Evolutionary conservation across 2,113 vertebrate species (phyloP), one percentile per base, ranked within the genome.

Genomic region (Oryzias curvinotus): DNA sequence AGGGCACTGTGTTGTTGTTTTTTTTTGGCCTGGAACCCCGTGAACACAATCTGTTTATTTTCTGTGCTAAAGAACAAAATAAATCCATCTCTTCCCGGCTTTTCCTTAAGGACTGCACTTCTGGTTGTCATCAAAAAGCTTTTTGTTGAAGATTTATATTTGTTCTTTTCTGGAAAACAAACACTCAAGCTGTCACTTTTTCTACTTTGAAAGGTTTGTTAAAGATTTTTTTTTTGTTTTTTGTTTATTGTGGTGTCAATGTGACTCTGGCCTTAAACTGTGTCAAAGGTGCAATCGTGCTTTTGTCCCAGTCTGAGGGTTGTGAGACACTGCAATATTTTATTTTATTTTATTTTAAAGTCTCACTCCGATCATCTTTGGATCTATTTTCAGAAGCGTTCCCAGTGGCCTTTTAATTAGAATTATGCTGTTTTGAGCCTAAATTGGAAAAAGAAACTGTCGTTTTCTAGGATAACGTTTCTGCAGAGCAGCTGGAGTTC

Each of bases 231-330:
- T 57, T 12, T 57, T 30, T 43, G 59, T 36, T 57, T 12, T 57
- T 30, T 43, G 59, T 73, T 68, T 64, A 13, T 52, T 36, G 55
- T 80, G 65, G 65, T 52, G 73, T 73, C 69, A 3, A 78, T 49
- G 70, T 70, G 79, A 71, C 81, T 75, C 73, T 75, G 81, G 85
- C 87, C 86, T 89, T 88, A 87, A 87, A 84, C 65, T 73, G 78
- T 75, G 82, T 77, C 44, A 62, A 59, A 73, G 61, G 73, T 60
- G 66, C 57, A 65, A 68, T 59, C 87, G 59, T 57, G 56, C 62
- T 60, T 66, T 8, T 46, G 17, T 25, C 21, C 36, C 17, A 21
- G 53, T 57, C 21, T 63, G 43, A 77, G 30, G 30, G 36, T 25
- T 15, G 25, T 14, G 47, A 57, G 6, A 7, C 18, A 18, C 18